These are phyloP conservation scores for Triops cancriformis DNA, from an alignment of 1,140 invertebrate species.

Conservation along the genomic window DNA sequence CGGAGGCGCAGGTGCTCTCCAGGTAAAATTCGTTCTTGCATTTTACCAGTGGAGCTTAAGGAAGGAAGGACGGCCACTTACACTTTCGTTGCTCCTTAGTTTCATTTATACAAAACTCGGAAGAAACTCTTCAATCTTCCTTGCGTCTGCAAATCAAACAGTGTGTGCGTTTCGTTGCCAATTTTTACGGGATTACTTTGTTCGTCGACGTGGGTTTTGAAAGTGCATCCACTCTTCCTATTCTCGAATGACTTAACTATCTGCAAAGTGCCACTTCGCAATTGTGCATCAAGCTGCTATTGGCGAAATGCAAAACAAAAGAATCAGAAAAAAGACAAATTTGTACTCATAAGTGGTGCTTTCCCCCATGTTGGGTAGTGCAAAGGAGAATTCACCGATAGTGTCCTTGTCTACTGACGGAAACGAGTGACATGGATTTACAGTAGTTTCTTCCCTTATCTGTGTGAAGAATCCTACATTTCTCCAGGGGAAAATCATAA, in stretches of 20 bases:
- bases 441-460: not conserved
- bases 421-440: not conserved
- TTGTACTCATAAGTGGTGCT: not conserved
- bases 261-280: not conserved
- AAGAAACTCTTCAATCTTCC: not conserved
- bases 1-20: conserved; percentile 11
- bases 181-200: not conserved
- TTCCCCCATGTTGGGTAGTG: not conserved
- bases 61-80: not conserved
- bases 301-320: not conserved
- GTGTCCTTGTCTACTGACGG: not conserved
- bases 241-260: not conserved
- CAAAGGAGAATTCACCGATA: not conserved
- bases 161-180: not conserved
- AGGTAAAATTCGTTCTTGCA: not conserved
- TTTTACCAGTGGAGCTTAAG: not conserved
- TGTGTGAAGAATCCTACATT: not conserved
- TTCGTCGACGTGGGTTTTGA: not conserved
- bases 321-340: not conserved
- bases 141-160: not conserved
- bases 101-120: not conserved
- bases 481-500: not conserved
- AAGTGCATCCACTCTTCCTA: no score
- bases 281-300: not conserved
- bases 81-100: not conserved